phyloP scores from a whole-genome alignment of 2,113 vertebrate species.

The Cochlearius cochlearius region DNA sequence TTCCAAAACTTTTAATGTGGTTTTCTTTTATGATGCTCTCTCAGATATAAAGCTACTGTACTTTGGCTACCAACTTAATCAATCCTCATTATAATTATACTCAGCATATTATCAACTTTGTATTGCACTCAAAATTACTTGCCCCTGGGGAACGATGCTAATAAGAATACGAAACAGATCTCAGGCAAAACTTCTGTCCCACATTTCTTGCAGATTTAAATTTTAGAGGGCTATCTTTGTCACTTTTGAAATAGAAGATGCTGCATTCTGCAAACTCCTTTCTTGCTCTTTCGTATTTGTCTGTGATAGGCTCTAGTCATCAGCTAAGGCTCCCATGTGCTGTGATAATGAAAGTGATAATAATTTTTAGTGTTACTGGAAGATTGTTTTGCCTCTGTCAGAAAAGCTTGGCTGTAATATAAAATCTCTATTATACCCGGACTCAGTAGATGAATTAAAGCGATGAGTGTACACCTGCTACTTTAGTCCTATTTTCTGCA shows the following conservation, averaged over 20 bases:
- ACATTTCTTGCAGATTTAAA: conserved; percentile 17
- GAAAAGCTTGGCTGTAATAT: neutral
- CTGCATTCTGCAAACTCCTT: conserved; percentile 1
- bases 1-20: conserved; percentile 32
- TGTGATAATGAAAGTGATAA: conserved; percentile 13
- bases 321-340: neutral
- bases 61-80: conserved; percentile 60
- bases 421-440: neutral
- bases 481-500: neutral
- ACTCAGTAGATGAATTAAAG: neutral
- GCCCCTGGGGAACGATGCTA: conserved; percentile 21
- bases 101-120: conserved; percentile 51
- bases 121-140: conserved; percentile 53
- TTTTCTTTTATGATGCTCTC: conserved; percentile 50
- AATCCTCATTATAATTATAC: conserved; percentile 60
- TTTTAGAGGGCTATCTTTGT: conserved; percentile 6
- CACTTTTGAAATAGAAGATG: conserved; percentile 23
- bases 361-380: neutral
- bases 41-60: conserved; percentile 46
- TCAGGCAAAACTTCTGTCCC: conserved; percentile 34
- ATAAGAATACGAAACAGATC: conserved; percentile 42
- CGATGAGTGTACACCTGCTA: neutral
- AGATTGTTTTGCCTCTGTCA: conserved; percentile 28
- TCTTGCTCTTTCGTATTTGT: neutral
- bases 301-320: neutral